phyloP scores from a whole-genome alignment of 2,113 vertebrate species.

The Empidonax alnorum region DNA sequence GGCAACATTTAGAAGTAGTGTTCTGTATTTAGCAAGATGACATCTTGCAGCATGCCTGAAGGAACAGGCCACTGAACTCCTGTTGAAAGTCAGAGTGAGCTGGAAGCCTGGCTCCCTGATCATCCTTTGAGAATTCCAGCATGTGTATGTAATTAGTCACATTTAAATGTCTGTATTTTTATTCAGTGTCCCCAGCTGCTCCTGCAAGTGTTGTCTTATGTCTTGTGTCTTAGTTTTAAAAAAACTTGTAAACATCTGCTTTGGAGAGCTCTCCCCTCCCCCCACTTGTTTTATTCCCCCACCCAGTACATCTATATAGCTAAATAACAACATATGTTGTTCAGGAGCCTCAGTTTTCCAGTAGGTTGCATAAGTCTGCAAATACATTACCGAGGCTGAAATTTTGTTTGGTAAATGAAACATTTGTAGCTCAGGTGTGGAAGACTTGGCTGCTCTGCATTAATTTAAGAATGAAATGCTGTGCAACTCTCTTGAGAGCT shows the following conservation, averaged over 20 bases:
- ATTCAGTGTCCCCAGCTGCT: constrained; percentile 57
- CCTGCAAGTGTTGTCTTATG: constrained; percentile 46
- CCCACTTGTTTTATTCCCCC: background rate
- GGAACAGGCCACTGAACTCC: constrained; percentile 43
- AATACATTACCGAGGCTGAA: background rate
- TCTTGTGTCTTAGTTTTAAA: constrained; percentile 47
- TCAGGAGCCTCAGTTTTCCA: background rate
- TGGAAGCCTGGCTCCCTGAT: constrained; percentile 42
- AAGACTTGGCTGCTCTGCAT: background rate
- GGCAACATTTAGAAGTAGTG: constrained; percentile 32
- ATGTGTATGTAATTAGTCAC: constrained; percentile 65
- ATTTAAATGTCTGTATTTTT: constrained; percentile 68
- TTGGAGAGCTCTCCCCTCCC: background rate
- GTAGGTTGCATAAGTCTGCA: background rate
- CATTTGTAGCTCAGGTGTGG: background rate
- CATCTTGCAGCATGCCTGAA: constrained; percentile 60
- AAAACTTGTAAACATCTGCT: constrained; percentile 50
- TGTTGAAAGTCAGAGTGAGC: constrained; percentile 40
- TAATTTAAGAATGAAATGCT: background rate
- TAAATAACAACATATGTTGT: background rate
- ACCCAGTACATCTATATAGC: background rate
- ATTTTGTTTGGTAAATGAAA: background rate
- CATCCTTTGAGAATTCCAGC: constrained; percentile 61
- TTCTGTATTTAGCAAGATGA: constrained; percentile 68
- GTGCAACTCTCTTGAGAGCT: background rate